Conservation (phyloP, 2,888 invertebrate genomes). For the Dryobota labecula region DNA sequence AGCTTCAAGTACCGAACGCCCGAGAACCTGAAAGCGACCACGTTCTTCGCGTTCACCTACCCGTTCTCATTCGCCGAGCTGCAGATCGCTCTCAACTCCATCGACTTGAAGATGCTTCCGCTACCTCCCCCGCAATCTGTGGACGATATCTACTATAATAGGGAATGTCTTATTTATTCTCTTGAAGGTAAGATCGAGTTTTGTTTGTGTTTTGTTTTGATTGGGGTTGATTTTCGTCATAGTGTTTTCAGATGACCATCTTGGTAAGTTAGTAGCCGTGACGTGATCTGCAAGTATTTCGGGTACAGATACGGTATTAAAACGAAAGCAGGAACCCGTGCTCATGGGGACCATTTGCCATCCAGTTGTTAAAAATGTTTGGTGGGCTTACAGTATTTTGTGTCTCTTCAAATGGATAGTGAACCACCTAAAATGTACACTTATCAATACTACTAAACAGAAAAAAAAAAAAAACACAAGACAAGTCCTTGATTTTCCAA, state of each 20-base stretch:
- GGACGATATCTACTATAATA: slow-evolving; percentile 95
- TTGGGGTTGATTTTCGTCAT: too few relatives aligned
- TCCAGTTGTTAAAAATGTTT: neutral
- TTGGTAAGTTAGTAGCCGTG: neutral
- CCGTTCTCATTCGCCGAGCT: slow-evolving; percentile 96
- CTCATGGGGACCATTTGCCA: neutral
- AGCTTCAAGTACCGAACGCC: slow-evolving; percentile 93
- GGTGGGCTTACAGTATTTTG: neutral
- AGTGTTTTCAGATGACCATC: too few relatives aligned
- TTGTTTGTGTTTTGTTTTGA: neutral
- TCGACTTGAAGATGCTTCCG: slow-evolving; percentile 92
- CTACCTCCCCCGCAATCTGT: slow-evolving; percentile 76
- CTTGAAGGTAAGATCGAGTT: slow-evolving; percentile 90
- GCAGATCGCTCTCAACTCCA: slow-evolving; percentile 92
- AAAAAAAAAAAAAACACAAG: neutral
- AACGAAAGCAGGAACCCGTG: neutral
- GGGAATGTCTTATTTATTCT: slow-evolving; percentile 95
- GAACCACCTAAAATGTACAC: neutral
- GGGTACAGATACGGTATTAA: neutral
- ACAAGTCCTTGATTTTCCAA: neutral
- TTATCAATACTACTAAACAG: neutral
- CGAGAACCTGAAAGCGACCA: slow-evolving; percentile 93
- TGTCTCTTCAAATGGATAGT: neutral
- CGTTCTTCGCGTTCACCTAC: slow-evolving; percentile 97
- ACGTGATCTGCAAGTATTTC: neutral